phyloP scores from a whole-genome alignment of 1,140 invertebrate species.

The Drosophila punjabiensis region DNA sequence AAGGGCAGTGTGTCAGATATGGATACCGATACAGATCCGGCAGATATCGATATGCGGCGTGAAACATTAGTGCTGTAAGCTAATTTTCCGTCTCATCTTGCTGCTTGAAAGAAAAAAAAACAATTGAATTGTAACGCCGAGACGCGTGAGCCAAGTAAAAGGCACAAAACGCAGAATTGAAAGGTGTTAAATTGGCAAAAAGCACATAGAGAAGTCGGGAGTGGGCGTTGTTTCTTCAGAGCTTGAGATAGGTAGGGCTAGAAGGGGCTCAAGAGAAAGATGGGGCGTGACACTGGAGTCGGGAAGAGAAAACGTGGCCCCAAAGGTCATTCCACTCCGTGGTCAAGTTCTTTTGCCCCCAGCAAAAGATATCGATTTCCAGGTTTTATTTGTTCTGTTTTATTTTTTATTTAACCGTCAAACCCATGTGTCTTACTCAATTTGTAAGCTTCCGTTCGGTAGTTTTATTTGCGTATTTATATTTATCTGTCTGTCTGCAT shows the following conservation, averaged over 20 bases:
- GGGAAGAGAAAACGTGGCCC: slow-evolving; percentile 42
- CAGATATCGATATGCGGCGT: slow-evolving; percentile 50
- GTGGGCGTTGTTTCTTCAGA: slow-evolving; percentile 51
- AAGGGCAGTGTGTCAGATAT: slow-evolving; percentile 76
- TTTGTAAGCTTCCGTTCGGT: slow-evolving; percentile 31
- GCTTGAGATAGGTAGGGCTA: slow-evolving; percentile 10
- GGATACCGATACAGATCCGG: slow-evolving; percentile 30
- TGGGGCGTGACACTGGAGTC: slow-evolving; percentile 51
- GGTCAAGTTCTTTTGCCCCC: slow-evolving; percentile 32
- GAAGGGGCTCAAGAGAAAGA: slow-evolving; percentile 45
- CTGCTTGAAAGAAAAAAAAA: slow-evolving; percentile 26
- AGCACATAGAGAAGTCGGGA: slow-evolving; percentile 16
- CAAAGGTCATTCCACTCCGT: slow-evolving; percentile 73
- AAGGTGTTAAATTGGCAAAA: slow-evolving; percentile 78
- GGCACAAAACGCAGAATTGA: slow-evolving; percentile 69
- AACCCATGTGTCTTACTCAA: slow-evolving; percentile 13
- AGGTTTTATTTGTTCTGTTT: background rate
- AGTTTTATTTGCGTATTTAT: slow-evolving; percentile 16
- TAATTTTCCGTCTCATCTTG: slow-evolving; percentile 58
- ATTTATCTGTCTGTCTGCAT: slow-evolving; percentile 11
- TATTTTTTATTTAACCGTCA: slow-evolving; percentile 14
- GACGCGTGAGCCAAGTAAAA: slow-evolving; percentile 61
- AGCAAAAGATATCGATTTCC: slow-evolving; percentile 22
- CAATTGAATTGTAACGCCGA: slow-evolving; percentile 75
- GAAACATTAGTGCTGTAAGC: slow-evolving; percentile 73